These are phyloP conservation scores for Polyommatus iphigenia DNA, from an alignment of 2,888 invertebrate species.

Conservation along the genomic window DNA sequence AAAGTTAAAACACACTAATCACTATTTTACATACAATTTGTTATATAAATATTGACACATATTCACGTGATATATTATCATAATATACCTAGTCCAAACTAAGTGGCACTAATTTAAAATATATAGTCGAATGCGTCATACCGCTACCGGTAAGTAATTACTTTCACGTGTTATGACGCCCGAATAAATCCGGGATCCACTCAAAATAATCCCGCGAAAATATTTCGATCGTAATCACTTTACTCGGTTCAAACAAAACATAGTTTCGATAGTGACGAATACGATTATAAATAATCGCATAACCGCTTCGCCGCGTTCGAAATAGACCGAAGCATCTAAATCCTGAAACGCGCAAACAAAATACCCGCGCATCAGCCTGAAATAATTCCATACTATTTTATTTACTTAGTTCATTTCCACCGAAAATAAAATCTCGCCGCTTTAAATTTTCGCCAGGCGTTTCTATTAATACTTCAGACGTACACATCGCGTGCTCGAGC, in stretches of 20 bases:
- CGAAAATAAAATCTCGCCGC: slow-evolving; percentile 67
- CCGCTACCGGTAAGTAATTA: slow-evolving; percentile 59
- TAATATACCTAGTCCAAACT: background rate
- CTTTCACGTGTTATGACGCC: slow-evolving; percentile 70
- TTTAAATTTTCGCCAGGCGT: slow-evolving; percentile 71
- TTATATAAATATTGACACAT: background rate
- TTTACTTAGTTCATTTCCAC: slow-evolving; percentile 69
- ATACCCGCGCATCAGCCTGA: slow-evolving; percentile 56
- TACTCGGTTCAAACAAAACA: slow-evolving; percentile 69
- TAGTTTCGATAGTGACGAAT: slow-evolving; percentile 67
- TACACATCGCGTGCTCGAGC: slow-evolving; percentile 64
- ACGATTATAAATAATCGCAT: slow-evolving; percentile 69
- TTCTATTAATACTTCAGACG: slow-evolving; percentile 64
- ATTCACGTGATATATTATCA: background rate
- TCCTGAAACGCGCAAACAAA: slow-evolving; percentile 59
- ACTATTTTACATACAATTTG: background rate
- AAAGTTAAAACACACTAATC: background rate
- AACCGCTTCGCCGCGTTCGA: slow-evolving; percentile 51
- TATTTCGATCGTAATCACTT: slow-evolving; percentile 64
- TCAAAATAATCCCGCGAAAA: slow-evolving; percentile 71
- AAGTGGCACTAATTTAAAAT: slow-evolving; percentile 48
- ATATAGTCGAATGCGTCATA: slow-evolving; percentile 69
- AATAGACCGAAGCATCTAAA: slow-evolving; percentile 59
- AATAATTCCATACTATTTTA: slow-evolving; percentile 69
- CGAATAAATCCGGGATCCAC: slow-evolving; percentile 58